These are phyloP conservation scores for Cottoperca gobio DNA, from an alignment of 2,797 vertebrate genomes.

Conservation along the genomic window DNA sequence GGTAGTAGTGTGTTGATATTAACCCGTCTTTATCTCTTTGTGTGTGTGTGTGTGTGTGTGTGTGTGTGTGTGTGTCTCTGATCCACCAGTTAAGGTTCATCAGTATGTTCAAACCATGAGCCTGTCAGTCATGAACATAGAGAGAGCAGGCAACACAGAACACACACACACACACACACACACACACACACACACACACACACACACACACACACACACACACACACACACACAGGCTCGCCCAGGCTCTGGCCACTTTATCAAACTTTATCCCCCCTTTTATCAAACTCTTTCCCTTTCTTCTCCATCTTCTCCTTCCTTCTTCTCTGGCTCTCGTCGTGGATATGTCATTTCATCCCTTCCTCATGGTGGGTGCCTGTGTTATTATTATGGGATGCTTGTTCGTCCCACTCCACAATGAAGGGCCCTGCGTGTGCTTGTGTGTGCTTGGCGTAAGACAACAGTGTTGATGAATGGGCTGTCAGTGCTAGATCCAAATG, in stretches of 20 bases:
- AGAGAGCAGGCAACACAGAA: conserved; percentile 1
- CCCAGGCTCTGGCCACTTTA: no score
- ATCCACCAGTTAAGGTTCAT: conserved; percentile 71
- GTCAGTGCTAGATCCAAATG: conserved; percentile 59
- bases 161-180: conserved; percentile 23
- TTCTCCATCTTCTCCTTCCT: conserved; percentile 13
- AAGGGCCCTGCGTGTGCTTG: conserved; percentile 17
- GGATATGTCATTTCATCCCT: conserved; percentile 38
- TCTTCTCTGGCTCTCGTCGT: background rate
- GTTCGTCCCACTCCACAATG: conserved; percentile 29
- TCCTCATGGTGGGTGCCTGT: conserved; percentile 33
- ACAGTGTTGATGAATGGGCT: conserved; percentile 71
- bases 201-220: conserved; percentile 23
- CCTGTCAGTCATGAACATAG: conserved; percentile 20
- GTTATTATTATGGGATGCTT: conserved; percentile 59
- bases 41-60: no score
- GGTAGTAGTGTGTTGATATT: conserved; percentile 17
- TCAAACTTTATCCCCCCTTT: background rate
- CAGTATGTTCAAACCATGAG: conserved; percentile 38
- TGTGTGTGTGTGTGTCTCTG: conserved; percentile 23
- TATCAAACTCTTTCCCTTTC: conserved; percentile 16
- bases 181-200: conserved; percentile 15
- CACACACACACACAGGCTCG: no score
- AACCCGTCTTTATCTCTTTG: conserved; percentile 30
- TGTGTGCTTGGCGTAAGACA: conserved; percentile 45